Conservation (phyloP, 2,888 invertebrate genomes). For the Pristionchus mayeri region DNA sequence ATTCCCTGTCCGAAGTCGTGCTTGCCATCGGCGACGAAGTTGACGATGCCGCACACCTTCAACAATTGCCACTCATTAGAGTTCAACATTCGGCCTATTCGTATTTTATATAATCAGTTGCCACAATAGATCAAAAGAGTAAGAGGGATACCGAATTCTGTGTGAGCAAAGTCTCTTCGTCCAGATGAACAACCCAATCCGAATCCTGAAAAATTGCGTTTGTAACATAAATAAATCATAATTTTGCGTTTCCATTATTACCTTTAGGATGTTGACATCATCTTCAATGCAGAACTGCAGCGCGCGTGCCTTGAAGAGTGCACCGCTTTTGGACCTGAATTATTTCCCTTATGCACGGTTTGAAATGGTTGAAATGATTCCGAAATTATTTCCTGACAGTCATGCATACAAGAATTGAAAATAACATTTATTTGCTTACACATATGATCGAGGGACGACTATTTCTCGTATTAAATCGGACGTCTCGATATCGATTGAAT, state of each 20-base stretch:
- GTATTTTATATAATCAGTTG: too few species aligned
- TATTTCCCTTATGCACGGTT: not conserved
- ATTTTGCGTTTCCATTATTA: not conserved
- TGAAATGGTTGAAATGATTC: too few species aligned
- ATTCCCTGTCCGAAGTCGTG: conserved; percentile 92
- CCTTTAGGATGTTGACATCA: conserved; percentile 83
- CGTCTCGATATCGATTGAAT: conserved; percentile 77
- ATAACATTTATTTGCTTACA: conserved; percentile 52
- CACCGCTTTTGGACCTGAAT: conserved; percentile 87
- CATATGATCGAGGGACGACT: conserved; percentile 84
- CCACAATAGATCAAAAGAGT: not conserved
- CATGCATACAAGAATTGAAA: not conserved
- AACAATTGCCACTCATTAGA: not conserved
- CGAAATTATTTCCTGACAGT: not conserved
- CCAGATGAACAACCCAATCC: conserved; percentile 93
- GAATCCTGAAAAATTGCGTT: conserved; percentile 81
- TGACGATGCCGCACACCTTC: conserved; percentile 82
- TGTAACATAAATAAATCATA: not conserved
- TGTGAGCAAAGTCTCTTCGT: conserved; percentile 94
- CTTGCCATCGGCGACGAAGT: conserved; percentile 93
- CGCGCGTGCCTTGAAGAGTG: conserved; percentile 93
- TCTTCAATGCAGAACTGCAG: conserved; percentile 95
- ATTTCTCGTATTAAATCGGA: conserved; percentile 86
- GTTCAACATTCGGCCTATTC: too few species aligned
- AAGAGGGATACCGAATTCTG: conserved; percentile 85